Base-by-base conservation (phyloP, 92 coral and sea anemone genomes). In the Zoanthus sociatus region DNA sequence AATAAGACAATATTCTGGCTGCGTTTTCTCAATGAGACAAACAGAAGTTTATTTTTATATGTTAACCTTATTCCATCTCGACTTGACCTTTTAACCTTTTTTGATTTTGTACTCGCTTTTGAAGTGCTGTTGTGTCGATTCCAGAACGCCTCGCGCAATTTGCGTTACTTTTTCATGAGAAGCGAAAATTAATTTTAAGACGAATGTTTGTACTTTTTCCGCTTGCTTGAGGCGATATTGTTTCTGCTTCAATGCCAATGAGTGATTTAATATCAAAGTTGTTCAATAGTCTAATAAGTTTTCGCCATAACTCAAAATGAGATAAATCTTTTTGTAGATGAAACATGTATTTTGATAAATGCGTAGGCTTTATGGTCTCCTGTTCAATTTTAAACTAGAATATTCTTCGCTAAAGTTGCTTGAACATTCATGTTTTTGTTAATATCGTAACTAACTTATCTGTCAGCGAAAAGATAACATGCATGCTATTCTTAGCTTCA, bases 11-110 rank as follows among this genome's bases (percentile, higher is more conserved):
- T 51, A 18, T 64, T 45, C 51, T 64, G 85, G 42, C 85, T 46
- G 7, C 58, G 10, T 9, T 46, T 81, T 68, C 46, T 3, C 74
- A 81, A 16, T 21, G 45, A 47, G 60, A 20, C 85, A 64, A 81
- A 66, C 85, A 81, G 85, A 81, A 81, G 85, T 81, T 81, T 81
- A 81, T 81, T 75, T 81, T 81, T 79, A 63, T 63, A 17, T 64
- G 75, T 9, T 55, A 44, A 81, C 61, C 42, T 68, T 81, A 46
- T 46, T 81, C 75, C 21, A 45, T 66, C 42, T 32, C 64, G 85
- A 66, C 85, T 20, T 81, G 85, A 81, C 85, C 85, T 81, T 66
- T 81, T 81, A 56, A 81, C 85, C 85, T 67, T 81, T 66, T 48
- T 64, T 15, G 66, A 32, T 77, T 77, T 77, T 58, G 54, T n/a